Evolutionary conservation across 2,113 vertebrate species (phyloP), one percentile per base, ranked within the genome.

Genomic region (Chamaetylas fuelleborni): DNA sequence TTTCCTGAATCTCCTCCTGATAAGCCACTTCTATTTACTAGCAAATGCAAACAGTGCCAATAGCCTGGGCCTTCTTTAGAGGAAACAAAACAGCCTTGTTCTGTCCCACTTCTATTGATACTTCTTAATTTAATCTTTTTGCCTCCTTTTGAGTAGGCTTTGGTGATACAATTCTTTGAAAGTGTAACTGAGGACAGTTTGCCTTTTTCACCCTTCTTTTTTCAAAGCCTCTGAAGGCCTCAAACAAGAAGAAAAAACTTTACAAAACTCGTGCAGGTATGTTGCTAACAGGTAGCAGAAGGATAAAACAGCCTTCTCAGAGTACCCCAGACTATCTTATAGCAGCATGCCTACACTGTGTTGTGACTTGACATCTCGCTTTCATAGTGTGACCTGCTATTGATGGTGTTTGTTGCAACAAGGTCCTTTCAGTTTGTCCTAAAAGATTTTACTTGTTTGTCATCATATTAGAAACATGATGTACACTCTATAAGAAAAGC

Each of bases 401-500:
- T 66, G 67, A 61, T 72, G 66, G 56, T 86, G 51, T 87, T 69
- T 70, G 86, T 85, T 93, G 71, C 66, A 78, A 73, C 81, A n/a
- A 81, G 31, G 43, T 95, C 67, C 65, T 93, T 96, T 93, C 57
- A 79, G 86, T 90, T 97, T 67, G 73, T 97, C 81, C 70, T 77
- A n/a, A 95, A 57, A 42, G 42, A 50, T 66, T 93, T 64, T 87
- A 91, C 90, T 93, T 71, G 90, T 95, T 94, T 93, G 81, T 96
- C 78, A 77, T 77, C 76, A 64, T 91, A 90, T 85, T 96, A 81
- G 79, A 95, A 88, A 76, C 79, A 80, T 86, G 85, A 92, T 47
- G 53, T 95, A 95, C 84, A 93, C 58, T 96, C 33, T 96, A 71
- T 86, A 90, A 73, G 80, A 92, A 95, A 97, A 98, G 97, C 97